Base-by-base conservation (phyloP, 1,140 invertebrate species). In the Centruroides sculpturatus region DNA sequence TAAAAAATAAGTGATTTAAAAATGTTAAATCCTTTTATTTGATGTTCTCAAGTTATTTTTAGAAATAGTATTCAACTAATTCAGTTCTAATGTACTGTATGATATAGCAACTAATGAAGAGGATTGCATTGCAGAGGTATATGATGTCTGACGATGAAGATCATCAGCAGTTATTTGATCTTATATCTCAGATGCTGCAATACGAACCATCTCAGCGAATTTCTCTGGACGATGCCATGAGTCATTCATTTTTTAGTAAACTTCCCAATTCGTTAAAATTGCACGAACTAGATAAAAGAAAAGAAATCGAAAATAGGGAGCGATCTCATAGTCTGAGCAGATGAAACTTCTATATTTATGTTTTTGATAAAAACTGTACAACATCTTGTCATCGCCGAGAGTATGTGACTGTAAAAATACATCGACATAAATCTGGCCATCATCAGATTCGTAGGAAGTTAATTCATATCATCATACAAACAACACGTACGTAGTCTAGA, bases 141-240 rank as follows among this genome's bases (percentile, higher is more conserved):
- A 83, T 93, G 75, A 80, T 85, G 68, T 71, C 71, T 62, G 90
- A 92, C 59, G 88, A 92, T 68, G 83, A 89, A 61, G 94, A 98
- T 66, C 89, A 97, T 73, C 81, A 84, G 60, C 83, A 92, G 69
- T 75, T 99, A 64, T 98, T 99, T 76, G 91, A 98, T 71, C 77
- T 99, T 63, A 87, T 99, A 65, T 81, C 85, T 66, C 83, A 84
- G 75, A 99, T 99, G 95, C 76, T 99, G 69, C 92, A 98, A 62
- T 99, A 98, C 75, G 92, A 98, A 70, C 94, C 95, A 35, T 80
- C 81, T 11, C 83, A 89, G 69, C 81, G 96, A 53, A 89, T 98
- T 65, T 86, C 86, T 57, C 77, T 99, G 62, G 81, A 82, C 47
- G 92, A 98, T 66, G 89, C 93, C 6, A 74, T 99, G 62, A 76